Conservation (phyloP, 1,140 invertebrate genomes). For the Paracyclopina nana region DNA sequence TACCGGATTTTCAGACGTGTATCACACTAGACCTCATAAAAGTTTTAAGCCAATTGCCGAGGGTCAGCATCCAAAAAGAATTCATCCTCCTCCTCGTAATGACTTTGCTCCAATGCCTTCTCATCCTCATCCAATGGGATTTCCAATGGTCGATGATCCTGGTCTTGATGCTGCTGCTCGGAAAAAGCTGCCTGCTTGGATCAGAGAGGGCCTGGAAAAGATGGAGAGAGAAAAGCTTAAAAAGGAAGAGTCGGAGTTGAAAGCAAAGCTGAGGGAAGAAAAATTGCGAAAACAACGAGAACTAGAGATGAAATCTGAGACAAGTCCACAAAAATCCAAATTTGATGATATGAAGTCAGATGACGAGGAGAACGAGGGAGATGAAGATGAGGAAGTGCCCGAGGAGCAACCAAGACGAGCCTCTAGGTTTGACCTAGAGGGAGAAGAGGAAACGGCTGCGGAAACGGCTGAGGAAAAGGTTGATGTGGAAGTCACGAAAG, state of each 20-base stretch:
- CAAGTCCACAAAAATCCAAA: conserved; percentile 18
- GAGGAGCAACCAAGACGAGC: conserved; percentile 27
- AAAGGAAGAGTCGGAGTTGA: conserved; percentile 43
- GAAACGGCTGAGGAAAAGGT: conserved; percentile 19
- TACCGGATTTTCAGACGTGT: too few relatives aligned
- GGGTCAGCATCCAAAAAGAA: background rate
- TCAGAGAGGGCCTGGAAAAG: conserved; percentile 83
- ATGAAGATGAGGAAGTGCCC: conserved; percentile 36
- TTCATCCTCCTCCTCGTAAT: background rate
- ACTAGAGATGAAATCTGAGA: conserved; percentile 20
- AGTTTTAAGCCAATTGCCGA: background rate
- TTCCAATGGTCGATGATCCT: too few relatives aligned
- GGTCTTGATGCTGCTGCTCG: conserved; percentile 60
- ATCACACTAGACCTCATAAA: background rate
- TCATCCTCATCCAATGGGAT: too few relatives aligned
- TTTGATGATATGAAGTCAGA: conserved; percentile 21
- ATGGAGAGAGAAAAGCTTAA: conserved; percentile 88
- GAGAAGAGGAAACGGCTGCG: conserved; percentile 8
- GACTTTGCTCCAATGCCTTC: too few relatives aligned
- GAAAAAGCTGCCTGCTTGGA: conserved; percentile 81
- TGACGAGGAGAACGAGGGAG: conserved; percentile 40
- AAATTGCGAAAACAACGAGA: conserved; percentile 18
- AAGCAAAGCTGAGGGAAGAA: conserved; percentile 21
- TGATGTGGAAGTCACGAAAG: conserved; percentile 3
- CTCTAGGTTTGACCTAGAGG: background rate